Evolutionary conservation across 2,888 invertebrate genomes (phyloP), one percentile per base, ranked within the genome.

Genomic region (Allophyes oxyacanthae): DNA sequence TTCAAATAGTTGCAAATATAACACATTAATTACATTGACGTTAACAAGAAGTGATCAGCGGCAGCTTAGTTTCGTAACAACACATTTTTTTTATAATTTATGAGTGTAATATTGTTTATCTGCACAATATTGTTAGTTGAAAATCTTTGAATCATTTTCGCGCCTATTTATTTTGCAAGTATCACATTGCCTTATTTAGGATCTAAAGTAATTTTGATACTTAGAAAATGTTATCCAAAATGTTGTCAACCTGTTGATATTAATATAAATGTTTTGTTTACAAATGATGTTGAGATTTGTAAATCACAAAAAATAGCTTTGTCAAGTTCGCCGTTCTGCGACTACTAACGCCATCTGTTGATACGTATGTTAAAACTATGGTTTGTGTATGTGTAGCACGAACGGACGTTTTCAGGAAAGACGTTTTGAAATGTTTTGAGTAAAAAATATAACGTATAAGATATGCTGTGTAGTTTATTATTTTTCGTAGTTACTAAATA

Each of bases 1-100:
- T 87, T 86, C 72, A 86, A 84, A 85, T 84, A 64, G 65, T 81
- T 84, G 81, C 81, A 81, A 83, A 82, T 83, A 75, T 74, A 77
- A 69, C 70, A 76, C 78, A 79, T 81, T 78, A 75, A 80, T 82
- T 79, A 82, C 75, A 53, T 65, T 45, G 71, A 69, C 71, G 67
- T 65, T 77, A 80, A 82, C 75, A 74, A 64, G 72, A 75, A 72
- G 40, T 66, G 72, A 73, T 68, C 64, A 57, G 37, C 42, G 49
- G 30, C 63, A 30, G 51, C 50, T 71, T 53, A 66, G 43, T 53
- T 68, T 64, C 33, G 52, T 57, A 59, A 55, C 41, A 45, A 60
- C 44, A 38, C 20, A 41, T 55, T 13, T 58, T 68, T 61, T 58
- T 14, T 26, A 57, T 67, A 56, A 62, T 66, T 62, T 63, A 62